Evolutionary conservation across 1,140 invertebrate genomes (phyloP).

Genomic region (Triops longicaudatus): DNA sequence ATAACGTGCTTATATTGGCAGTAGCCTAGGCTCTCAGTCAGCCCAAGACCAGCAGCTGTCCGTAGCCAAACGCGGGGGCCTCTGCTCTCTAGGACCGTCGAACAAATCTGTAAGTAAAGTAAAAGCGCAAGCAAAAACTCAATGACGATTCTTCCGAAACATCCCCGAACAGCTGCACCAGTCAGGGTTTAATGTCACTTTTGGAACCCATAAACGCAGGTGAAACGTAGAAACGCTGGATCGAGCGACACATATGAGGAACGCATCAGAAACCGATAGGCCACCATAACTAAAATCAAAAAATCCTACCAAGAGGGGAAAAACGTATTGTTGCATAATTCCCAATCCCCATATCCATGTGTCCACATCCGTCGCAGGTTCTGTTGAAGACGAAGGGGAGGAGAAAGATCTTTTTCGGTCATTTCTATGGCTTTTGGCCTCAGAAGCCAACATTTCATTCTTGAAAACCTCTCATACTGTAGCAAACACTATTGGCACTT

Average conservation of each 20-base stretch:
- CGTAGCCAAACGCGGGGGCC: slow-evolving; percentile 1
- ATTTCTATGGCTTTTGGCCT: background rate
- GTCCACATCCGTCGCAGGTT: background rate
- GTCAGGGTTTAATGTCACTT: background rate
- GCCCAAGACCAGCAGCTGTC: background rate
- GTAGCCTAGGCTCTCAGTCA: background rate
- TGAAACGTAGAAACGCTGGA: background rate
- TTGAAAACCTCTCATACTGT: background rate
- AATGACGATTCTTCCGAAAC: background rate
- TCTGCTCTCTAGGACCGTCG: background rate
- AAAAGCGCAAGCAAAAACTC: background rate
- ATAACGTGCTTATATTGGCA: slow-evolving; percentile 15
- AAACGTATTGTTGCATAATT: slow-evolving; percentile 5
- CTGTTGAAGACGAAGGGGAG: background rate
- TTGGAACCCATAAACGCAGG: background rate
- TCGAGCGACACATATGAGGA: background rate
- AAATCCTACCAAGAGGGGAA: background rate
- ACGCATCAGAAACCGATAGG: background rate
- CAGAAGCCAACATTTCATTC: background rate
- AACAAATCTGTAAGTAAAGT: background rate
- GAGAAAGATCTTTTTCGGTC: background rate
- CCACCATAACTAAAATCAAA: no score
- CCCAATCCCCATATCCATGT: background rate
- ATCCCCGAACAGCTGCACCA: background rate
- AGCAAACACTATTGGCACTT: background rate